Evolutionary conservation across 2,113 vertebrate genomes (phyloP).

Genomic region (Martes martes): DNA sequence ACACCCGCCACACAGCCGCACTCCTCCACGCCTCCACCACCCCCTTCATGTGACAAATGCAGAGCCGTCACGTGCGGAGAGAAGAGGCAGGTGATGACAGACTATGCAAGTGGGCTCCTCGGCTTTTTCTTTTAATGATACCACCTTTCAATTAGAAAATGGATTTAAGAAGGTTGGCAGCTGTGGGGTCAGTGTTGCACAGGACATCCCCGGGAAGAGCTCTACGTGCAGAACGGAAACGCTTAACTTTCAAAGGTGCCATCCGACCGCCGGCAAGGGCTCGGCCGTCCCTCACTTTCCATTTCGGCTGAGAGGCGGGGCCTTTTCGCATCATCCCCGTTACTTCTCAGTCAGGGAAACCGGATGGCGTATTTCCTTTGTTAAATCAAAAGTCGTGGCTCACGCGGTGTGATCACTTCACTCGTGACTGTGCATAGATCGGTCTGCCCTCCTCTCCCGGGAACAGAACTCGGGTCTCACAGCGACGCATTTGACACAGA

Average conservation of each 20-base stretch:
- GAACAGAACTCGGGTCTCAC: not conserved
- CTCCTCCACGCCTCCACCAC: fast-evolving
- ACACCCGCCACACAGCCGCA: fast-evolving
- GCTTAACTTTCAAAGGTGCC: not conserved
- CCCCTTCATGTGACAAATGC: not conserved
- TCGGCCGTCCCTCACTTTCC: not conserved
- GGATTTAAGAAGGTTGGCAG: not conserved
- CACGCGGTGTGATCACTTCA: not conserved
- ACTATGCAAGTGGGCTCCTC: not conserved
- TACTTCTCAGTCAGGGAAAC: not conserved
- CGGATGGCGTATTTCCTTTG: not conserved
- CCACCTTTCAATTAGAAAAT: not conserved
- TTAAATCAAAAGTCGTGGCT: not conserved
- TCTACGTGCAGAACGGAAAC: not conserved
- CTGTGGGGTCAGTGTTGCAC: not conserved
- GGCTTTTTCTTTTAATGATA: not conserved
- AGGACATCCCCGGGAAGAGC: not conserved
- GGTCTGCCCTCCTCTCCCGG: not conserved
- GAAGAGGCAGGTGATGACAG: not conserved
- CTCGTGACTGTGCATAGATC: not conserved
- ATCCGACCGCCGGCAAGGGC: not conserved
- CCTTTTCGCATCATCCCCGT: not conserved
- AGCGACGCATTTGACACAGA: slow-evolving; percentile 68
- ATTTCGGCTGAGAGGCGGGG: not conserved
- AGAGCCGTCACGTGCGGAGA: not conserved